phyloP scores from a whole-genome alignment of 2,797 vertebrate species.

The Gymnoscopelus microlampas region DNA sequence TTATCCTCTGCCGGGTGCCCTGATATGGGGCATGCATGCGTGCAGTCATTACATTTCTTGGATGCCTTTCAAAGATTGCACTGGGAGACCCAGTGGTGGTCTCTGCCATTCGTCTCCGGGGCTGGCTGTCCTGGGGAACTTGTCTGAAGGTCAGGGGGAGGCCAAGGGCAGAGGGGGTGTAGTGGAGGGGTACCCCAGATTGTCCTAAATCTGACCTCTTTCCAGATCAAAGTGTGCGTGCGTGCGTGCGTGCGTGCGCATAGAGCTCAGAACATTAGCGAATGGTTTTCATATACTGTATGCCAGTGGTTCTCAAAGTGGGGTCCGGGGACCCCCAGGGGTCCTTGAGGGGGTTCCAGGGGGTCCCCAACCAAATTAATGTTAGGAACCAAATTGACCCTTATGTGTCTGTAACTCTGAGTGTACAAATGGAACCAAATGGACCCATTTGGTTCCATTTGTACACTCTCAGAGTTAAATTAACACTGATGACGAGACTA shows the following conservation, averaged over 20 bases:
- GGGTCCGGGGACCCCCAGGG: too few relatives aligned
- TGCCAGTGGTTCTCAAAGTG: too few relatives aligned
- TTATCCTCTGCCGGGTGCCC: conserved; percentile 19
- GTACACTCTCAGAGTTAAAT: too few relatives aligned
- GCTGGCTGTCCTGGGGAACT: conserved; percentile 31
- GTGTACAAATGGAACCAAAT: too few relatives aligned
- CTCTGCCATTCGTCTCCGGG: conserved; percentile 7
- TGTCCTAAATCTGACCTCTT: conserved; percentile 18
- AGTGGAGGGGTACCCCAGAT: conserved; percentile 29
- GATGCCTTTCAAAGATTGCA: conserved; percentile 45
- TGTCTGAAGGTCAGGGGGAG: conserved; percentile 50
- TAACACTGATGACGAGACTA: too few relatives aligned
- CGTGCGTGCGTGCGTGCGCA: not conserved
- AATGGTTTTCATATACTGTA: not conserved
- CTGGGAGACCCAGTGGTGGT: conserved; percentile 32
- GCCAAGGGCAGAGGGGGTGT: conserved; percentile 26
- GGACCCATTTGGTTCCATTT: too few relatives aligned
- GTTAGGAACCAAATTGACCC: too few relatives aligned
- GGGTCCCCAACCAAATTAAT: too few relatives aligned
- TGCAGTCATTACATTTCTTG: conserved; percentile 54
- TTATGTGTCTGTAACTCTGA: too few relatives aligned
- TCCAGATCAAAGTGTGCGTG: conserved; percentile 4
- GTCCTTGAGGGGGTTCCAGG: too few relatives aligned
- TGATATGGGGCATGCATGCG: conserved; percentile 54
- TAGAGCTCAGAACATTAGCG: not conserved